phyloP scores from a whole-genome alignment of 2,888 invertebrate species.

The Hipparchia sbordonii region DNA sequence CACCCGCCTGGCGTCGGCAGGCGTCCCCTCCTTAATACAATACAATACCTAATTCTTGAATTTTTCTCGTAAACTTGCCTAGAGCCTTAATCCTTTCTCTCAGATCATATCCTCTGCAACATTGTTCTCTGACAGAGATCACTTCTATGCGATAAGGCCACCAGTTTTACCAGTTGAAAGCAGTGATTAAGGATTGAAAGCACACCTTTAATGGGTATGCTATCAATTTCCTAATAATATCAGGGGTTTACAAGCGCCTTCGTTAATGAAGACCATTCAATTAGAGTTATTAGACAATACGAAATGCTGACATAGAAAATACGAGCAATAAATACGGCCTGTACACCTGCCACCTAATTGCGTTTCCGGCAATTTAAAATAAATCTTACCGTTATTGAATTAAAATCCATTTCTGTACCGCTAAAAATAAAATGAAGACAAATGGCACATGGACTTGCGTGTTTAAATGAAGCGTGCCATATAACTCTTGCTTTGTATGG shows the following conservation, averaged over 20 bases:
- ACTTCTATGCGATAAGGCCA: no score
- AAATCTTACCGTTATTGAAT: conserved; percentile 33
- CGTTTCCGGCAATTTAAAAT: conserved; percentile 32
- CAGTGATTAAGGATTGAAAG: neutral
- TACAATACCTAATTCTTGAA: no score
- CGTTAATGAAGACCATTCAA: conserved; percentile 15
- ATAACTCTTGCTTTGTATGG: conserved; percentile 25
- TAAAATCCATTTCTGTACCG: conserved; percentile 26
- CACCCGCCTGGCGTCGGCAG: no score
- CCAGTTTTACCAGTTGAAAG: no score
- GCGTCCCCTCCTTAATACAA: no score
- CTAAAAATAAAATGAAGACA: conserved; percentile 27
- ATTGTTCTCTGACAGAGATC: no score
- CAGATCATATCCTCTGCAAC: no score
- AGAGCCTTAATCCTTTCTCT: no score
- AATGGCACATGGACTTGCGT: conserved; percentile 20
- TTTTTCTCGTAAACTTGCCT: no score
- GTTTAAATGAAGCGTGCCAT: conserved; percentile 20
- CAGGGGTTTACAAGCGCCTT: neutral
- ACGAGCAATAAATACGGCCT: conserved; percentile 45
- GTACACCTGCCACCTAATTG: conserved; percentile 45
- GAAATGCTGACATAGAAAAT: conserved; percentile 44
- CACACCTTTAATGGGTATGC: neutral
- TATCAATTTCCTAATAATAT: neutral
- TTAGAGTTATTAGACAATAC: conserved; percentile 30